These are phyloP conservation scores for Danio kyathit DNA, from an alignment of 2,797 vertebrate genomes.

Conservation along the genomic window DNA sequence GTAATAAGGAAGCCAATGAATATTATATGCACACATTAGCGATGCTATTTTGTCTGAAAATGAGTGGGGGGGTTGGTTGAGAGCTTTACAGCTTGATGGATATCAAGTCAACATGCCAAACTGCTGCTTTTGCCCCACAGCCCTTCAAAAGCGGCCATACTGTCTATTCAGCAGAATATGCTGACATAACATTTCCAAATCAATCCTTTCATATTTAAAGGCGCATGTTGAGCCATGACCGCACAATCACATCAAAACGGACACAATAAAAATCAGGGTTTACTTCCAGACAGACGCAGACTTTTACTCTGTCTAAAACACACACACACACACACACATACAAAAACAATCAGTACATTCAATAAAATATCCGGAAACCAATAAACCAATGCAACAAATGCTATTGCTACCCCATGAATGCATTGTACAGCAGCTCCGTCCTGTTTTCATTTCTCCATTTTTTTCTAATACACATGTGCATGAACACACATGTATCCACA, in stretches of 20 bases:
- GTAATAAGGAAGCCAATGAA: slow-evolving; percentile 55
- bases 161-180: slow-evolving; percentile 22
- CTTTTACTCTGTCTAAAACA: slow-evolving; percentile 27
- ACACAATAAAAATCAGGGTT: slow-evolving; percentile 6
- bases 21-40: slow-evolving; percentile 57
- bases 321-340: background rate
- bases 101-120: slow-evolving; percentile 27
- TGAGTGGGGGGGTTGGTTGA: background rate
- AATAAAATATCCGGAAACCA: background rate
- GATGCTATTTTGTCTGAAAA: slow-evolving; percentile 53
- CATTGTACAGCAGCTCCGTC: background rate
- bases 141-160: slow-evolving; percentile 4
- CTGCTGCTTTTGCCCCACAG: slow-evolving; percentile 4
- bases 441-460: background rate
- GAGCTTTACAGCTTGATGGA: background rate
- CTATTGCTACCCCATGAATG: background rate
- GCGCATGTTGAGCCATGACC: background rate
- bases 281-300: slow-evolving; percentile 21
- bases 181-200: slow-evolving; percentile 23
- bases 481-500: slow-evolving; percentile 9
- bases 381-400: slow-evolving; percentile 23
- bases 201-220: slow-evolving; percentile 11
- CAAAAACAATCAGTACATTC: background rate
- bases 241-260: background rate
- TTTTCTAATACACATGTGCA: background rate